These are phyloP conservation scores for Dendrocincla fuliginosa DNA, from an alignment of 2,797 vertebrate genomes.

Conservation along the genomic window DNA sequence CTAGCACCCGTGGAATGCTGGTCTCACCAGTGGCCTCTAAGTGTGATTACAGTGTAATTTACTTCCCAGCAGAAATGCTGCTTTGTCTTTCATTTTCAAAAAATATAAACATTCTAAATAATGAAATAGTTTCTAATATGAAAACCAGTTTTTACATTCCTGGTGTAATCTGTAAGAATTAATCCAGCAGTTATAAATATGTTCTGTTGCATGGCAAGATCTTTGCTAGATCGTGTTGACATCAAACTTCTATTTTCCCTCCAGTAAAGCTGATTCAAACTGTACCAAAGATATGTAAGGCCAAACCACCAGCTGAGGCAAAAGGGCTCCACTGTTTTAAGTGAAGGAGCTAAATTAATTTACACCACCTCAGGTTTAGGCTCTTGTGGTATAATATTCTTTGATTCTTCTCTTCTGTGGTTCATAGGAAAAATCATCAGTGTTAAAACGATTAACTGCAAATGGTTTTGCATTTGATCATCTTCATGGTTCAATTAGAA, in stretches of 20 bases:
- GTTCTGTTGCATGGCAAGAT: neutral
- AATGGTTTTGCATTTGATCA: constrained; percentile 34
- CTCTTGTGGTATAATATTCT: neutral
- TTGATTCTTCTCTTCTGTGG: constrained; percentile 5
- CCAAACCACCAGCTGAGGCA: neutral
- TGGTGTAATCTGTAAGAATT: neutral
- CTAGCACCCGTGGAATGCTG: neutral
- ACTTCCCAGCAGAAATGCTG: neutral
- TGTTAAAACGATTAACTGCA: constrained; percentile 53
- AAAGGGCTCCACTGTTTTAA: neutral
- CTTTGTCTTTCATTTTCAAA: neutral
- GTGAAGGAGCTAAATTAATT: constrained; percentile 18
- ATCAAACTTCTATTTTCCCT: neutral
- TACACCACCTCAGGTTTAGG: constrained; percentile 23
- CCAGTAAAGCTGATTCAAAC: neutral
- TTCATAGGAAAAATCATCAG: constrained; percentile 22
- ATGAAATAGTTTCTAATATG: neutral
- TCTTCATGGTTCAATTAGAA: constrained; percentile 52
- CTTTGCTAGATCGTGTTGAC: neutral
- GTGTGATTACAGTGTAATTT: neutral
- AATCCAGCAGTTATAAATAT: neutral
- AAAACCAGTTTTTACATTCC: neutral
- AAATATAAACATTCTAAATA: neutral
- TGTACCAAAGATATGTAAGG: neutral
- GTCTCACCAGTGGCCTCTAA: neutral